These are phyloP conservation scores for Sorex fumeus DNA, from an alignment of 2,113 vertebrate species.

Conservation along the genomic window DNA sequence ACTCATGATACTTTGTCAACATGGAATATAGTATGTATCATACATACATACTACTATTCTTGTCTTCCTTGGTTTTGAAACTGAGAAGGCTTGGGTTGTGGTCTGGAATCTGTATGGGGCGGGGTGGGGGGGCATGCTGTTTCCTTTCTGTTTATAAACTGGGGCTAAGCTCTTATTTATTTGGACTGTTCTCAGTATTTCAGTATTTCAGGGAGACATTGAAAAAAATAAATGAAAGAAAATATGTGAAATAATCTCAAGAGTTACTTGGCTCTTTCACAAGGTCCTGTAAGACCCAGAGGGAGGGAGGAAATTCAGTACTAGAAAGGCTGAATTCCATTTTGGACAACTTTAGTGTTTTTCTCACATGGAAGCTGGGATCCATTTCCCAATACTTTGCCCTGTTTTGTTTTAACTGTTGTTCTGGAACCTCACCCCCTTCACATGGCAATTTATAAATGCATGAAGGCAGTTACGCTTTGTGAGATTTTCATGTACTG, in stretches of 20 bases:
- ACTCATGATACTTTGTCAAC: not conserved
- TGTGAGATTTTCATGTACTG: constrained; percentile 51
- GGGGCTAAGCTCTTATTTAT: not conserved
- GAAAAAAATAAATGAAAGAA: constrained; percentile 20
- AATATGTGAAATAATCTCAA: constrained; percentile 12
- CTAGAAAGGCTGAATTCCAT: not conserved
- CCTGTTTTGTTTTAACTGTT: not conserved
- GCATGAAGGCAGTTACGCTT: not conserved
- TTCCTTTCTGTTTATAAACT: constrained; percentile 3
- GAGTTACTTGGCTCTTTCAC: not conserved
- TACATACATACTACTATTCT: not conserved
- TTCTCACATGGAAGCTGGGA: not conserved
- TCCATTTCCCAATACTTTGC: not conserved
- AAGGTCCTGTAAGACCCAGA: constrained; percentile 8
- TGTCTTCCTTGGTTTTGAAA: constrained; percentile 19
- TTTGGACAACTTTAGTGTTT: not conserved
- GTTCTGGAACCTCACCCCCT: not conserved
- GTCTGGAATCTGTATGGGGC: too few species aligned
- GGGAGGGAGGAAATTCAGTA: not conserved
- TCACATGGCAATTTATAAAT: not conserved
- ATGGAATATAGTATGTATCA: not conserved
- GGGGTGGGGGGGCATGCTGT: too few species aligned
- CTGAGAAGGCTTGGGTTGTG: not conserved
- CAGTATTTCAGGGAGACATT: not conserved
- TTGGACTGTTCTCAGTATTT: not conserved